These are phyloP conservation scores for Trichoplusia ni DNA, from an alignment of 1,140 invertebrate genomes.

Conservation along the genomic window DNA sequence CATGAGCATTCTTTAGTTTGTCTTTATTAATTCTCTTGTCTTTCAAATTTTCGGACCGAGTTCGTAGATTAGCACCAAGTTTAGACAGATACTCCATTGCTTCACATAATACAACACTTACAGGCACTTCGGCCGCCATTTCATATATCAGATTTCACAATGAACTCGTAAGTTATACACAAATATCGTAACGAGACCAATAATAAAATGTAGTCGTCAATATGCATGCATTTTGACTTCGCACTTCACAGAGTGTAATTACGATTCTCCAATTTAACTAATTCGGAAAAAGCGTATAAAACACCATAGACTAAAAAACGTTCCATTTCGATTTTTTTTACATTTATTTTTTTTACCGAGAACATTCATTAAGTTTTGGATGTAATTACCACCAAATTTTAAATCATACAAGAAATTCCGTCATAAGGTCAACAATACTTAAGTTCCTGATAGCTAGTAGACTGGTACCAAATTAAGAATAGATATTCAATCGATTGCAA, in stretches of 20 bases:
- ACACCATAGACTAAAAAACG: constrained; percentile 54
- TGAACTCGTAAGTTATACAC: neutral
- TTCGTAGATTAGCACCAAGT: constrained; percentile 66
- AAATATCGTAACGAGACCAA: neutral
- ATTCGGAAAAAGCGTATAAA: constrained; percentile 37
- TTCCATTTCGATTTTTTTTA: constrained; percentile 29
- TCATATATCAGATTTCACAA: constrained; percentile 32
- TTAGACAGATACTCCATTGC: constrained; percentile 74
- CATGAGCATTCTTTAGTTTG: constrained; percentile 63
- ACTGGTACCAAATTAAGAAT: too few relatives aligned
- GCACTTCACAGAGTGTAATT: neutral
- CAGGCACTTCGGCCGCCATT: constrained; percentile 70
- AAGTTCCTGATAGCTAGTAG: neutral
- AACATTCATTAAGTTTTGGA: neutral
- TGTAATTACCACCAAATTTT: neutral
- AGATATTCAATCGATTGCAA: constrained; percentile 23
- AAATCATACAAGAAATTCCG: neutral
- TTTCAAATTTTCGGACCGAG: constrained; percentile 64
- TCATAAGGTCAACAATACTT: constrained; percentile 1
- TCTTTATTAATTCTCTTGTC: constrained; percentile 66
- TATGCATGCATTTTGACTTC: neutral
- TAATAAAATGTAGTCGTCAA: neutral
- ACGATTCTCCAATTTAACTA: constrained; percentile 1
- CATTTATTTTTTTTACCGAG: neutral
- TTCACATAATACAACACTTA: constrained; percentile 64